These are phyloP conservation scores for Miltochrista miniata DNA, from an alignment of 2,888 invertebrate genomes.

Conservation along the genomic window DNA sequence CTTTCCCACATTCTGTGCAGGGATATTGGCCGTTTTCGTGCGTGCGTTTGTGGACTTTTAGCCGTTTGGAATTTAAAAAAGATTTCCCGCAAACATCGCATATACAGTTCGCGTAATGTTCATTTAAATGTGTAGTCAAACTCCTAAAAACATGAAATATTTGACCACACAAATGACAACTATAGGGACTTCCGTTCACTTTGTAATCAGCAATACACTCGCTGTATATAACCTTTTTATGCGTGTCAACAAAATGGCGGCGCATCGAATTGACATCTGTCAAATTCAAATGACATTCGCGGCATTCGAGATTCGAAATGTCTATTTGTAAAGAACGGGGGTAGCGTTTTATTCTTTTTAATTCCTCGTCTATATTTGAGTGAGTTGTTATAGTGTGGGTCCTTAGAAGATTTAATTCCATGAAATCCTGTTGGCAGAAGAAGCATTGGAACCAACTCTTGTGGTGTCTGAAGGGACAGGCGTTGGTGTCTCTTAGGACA, in stretches of 20 bases:
- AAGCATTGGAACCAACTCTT: conserved; percentile 77
- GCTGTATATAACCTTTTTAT: conserved; percentile 61
- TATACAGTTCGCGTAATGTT: conserved; percentile 76
- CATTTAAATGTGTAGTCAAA: conserved; percentile 73
- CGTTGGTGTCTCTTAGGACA: conserved; percentile 63
- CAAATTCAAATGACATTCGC: conserved; percentile 55
- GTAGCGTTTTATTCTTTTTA: conserved; percentile 65
- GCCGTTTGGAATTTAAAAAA: conserved; percentile 72
- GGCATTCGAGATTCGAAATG: conserved; percentile 67
- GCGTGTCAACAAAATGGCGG: conserved; percentile 56
- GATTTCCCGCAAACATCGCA: conserved; percentile 79
- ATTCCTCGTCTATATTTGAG: conserved; percentile 50
- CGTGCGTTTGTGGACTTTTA: conserved; percentile 76
- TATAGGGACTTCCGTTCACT: conserved; percentile 59
- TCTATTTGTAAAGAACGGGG: conserved; percentile 72
- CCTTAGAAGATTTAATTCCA: conserved; percentile 59
- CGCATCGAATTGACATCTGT: conserved; percentile 57
- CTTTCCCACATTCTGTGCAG: conserved; percentile 61
- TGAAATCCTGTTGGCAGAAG: conserved; percentile 66
- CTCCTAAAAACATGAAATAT: conserved; percentile 71
- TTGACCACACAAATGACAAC: conserved; percentile 61
- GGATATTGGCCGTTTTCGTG: conserved; percentile 73
- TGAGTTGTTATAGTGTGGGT: conserved; percentile 53
- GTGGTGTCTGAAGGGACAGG: conserved; percentile 71
- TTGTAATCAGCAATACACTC: conserved; percentile 75